Evolutionary conservation across 64 coral and sea anemone genomes (phyloP).

Genomic region (Porites lutea): DNA sequence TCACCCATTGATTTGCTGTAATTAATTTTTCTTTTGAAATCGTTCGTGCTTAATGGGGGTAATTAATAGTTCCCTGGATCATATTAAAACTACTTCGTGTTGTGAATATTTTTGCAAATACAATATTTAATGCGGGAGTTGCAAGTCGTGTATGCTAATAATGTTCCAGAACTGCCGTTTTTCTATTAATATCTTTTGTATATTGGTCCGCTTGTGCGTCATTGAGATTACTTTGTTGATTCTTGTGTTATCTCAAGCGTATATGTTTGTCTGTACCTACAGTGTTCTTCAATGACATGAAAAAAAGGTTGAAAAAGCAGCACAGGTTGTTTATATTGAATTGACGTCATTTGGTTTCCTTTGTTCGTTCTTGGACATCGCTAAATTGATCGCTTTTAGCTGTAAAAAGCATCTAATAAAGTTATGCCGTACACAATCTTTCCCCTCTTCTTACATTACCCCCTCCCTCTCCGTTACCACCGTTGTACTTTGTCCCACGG

Average conservation of each 20-base stretch:
- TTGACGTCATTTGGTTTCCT: too few relatives aligned
- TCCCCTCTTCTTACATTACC: background rate
- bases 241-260: background rate
- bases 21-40: background rate
- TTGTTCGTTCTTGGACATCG: too few relatives aligned
- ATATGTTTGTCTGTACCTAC: background rate
- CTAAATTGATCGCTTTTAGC: too few relatives aligned
- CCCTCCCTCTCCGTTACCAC: background rate
- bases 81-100: conserved; percentile 21
- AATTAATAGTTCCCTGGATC: background rate
- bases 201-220: too few relatives aligned
- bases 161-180: conserved; percentile 5
- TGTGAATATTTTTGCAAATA: background rate
- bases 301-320: too few relatives aligned
- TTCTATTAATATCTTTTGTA: background rate
- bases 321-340: too few relatives aligned
- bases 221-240: background rate
- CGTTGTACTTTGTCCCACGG: background rate
- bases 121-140: conserved; percentile 2
- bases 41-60: background rate
- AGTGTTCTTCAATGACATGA: too few relatives aligned
- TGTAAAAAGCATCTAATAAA: too few relatives aligned
- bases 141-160: background rate
- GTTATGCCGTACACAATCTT: too few relatives aligned
- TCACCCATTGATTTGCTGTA: background rate